Evolutionary conservation across 2,797 vertebrate genomes (phyloP).

Genomic region (Channa striata): DNA sequence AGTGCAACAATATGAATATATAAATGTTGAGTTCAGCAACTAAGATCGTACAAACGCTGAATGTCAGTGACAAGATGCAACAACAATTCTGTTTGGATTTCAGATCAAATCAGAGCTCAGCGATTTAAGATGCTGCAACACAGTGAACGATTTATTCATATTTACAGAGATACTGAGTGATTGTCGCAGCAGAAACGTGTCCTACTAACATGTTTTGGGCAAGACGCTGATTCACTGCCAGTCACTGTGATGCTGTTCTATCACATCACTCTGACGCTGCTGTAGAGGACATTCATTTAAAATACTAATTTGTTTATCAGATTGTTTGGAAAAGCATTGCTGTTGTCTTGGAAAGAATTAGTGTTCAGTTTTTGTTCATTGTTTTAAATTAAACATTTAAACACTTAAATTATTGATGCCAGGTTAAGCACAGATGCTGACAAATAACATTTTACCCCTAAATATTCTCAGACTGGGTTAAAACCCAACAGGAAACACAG

Average conservation of each 20-base stretch:
- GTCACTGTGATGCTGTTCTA: constrained; percentile 15
- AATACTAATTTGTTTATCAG: no score
- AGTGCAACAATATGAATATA: not conserved
- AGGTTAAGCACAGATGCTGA: no score
- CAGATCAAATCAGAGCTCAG: constrained; percentile 12
- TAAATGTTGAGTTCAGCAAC: no score
- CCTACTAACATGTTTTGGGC: constrained; percentile 11
- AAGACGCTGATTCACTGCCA: constrained; percentile 5
- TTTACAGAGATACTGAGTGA: not conserved
- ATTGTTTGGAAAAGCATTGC: no score
- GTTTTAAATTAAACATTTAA: no score
- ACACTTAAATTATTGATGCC: no score
- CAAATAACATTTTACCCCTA: not conserved
- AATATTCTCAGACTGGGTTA: not conserved
- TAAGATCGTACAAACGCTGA: constrained; percentile 12
- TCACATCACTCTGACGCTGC: not conserved
- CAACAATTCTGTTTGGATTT: not conserved
- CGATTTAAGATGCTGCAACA: constrained; percentile 9
- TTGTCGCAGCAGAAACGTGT: not conserved
- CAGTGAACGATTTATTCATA: constrained; percentile 3
- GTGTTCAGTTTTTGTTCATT: no score
- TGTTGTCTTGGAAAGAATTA: no score
- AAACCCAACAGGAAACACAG: not conserved
- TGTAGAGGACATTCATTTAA: no score
- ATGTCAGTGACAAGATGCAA: constrained; percentile 23